Percentiles rank a stretch among this genome's conserved stretches.
Evolutionary conservation across 53 echinoderm and acorn worm species (phyloP).

Genomic region (Zoroaster sp.): DNA sequence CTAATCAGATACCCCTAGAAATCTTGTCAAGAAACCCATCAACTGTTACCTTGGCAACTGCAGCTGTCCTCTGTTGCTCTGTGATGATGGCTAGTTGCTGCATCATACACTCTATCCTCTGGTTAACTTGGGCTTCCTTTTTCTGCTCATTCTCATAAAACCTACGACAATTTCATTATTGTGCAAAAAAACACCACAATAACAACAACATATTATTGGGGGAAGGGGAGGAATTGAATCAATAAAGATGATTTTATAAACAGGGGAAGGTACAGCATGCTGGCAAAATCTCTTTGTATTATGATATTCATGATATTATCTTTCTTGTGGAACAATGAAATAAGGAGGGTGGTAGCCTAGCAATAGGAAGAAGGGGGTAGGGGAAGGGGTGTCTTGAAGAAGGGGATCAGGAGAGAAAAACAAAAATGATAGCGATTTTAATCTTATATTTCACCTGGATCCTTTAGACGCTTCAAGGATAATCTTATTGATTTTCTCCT

Average conservation of each 20-base stretch:
- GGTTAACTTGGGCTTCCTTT: constrained; percentile 77
- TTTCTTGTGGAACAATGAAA: neutral
- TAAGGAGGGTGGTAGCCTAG: no score
- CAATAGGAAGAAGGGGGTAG: no score
- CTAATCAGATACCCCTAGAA: neutral
- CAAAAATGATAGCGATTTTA: neutral
- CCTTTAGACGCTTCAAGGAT: constrained; percentile 92
- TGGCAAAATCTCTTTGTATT: no score
- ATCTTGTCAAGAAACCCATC: neutral
- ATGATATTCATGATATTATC: neutral
- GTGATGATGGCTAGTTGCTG: constrained; percentile 52
- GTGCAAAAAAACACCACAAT: no score
- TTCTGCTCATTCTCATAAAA: constrained; percentile 97
- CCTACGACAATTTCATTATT: constrained; percentile 33
- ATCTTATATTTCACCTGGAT: constrained; percentile 66
- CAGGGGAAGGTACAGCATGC: no score
- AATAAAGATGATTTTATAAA: no score
- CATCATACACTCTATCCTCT: constrained; percentile 77
- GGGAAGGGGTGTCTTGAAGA: neutral
- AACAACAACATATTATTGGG: no score
- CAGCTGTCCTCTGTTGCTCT: constrained; percentile 63
- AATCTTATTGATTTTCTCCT: constrained; percentile 94
- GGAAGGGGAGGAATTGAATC: no score
- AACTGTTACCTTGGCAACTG: constrained; percentile 61
- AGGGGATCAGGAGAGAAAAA: neutral